Evolutionary conservation across 2,888 invertebrate genomes (phyloP).

Genomic region (Sarcophaga variegata): DNA sequence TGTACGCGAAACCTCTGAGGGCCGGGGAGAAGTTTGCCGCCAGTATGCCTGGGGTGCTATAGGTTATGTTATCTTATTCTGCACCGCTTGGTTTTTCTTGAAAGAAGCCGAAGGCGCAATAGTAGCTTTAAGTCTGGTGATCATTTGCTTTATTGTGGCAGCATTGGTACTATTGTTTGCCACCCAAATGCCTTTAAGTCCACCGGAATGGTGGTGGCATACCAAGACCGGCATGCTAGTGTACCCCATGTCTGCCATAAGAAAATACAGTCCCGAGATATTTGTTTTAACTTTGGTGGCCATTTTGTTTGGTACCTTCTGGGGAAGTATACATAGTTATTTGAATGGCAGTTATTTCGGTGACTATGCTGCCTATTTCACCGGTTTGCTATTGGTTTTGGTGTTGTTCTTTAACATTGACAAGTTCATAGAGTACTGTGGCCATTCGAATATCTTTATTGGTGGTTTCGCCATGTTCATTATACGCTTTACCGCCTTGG

Average conservation of each 20-base stretch:
- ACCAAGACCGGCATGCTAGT: conserved; percentile 89
- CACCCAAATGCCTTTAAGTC: conserved; percentile 88
- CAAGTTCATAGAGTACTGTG: conserved; percentile 91
- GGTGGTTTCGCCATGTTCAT: conserved; percentile 92
- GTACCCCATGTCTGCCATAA: conserved; percentile 90
- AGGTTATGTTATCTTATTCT: conserved; percentile 87
- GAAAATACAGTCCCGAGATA: conserved; percentile 89
- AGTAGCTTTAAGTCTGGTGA: conserved; percentile 76
- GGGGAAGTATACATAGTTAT: conserved; percentile 91
- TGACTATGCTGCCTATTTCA: conserved; percentile 73
- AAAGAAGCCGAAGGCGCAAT: conserved; percentile 74
- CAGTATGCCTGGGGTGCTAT: conserved; percentile 90
- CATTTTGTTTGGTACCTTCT: conserved; percentile 88
- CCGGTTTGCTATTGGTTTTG: conserved; percentile 76
- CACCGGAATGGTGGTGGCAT: conserved; percentile 95
- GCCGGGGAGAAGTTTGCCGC: conserved; percentile 90
- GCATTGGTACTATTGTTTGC: conserved; percentile 84
- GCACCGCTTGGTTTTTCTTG: conserved; percentile 82
- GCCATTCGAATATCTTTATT: conserved; percentile 91
- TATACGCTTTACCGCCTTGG: conserved; percentile 87
- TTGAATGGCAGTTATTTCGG: conserved; percentile 85
- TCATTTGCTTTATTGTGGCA: conserved; percentile 85
- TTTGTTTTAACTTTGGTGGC: conserved; percentile 87
- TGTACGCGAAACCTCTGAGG: conserved; percentile 90
- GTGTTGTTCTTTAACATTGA: conserved; percentile 86